These are phyloP conservation scores for Colaptes auratus DNA, from an alignment of 2,113 vertebrate species.

Conservation along the genomic window DNA sequence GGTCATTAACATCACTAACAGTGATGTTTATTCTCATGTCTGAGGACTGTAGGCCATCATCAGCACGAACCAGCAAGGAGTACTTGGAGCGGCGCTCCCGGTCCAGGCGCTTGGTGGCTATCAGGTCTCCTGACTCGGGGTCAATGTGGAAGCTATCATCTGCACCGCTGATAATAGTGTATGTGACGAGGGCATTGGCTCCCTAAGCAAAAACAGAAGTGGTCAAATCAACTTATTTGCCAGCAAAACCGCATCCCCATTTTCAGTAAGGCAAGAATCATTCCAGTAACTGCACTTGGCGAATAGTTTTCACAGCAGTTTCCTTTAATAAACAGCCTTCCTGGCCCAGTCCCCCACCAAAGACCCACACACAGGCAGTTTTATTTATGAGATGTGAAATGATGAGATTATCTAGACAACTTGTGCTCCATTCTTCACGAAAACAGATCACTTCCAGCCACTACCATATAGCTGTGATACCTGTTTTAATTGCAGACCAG, in stretches of 20 bases:
- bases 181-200: conserved; percentile 94
- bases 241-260: conserved; percentile 25
- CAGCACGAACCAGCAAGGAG: conserved; percentile 91
- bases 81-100: conserved; percentile 93
- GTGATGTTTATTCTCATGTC: conserved; percentile 96
- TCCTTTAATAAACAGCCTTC: conserved; percentile 7
- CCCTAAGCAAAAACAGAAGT: conserved; percentile 79
- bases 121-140: conserved; percentile 93
- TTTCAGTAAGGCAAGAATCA: not conserved
- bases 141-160: conserved; percentile 96
- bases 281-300: conserved; percentile 1
- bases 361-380: not conserved
- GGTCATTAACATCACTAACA: conserved; percentile 93
- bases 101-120: conserved; percentile 90
- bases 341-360: not conserved
- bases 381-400: not conserved
- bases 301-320: not conserved
- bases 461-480: not conserved
- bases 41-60: conserved; percentile 93
- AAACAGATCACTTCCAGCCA: not conserved
- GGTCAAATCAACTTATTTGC: not conserved
- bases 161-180: conserved; percentile 94
- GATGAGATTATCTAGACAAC: not conserved
- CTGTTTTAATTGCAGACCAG: not conserved
- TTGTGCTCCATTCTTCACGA: not conserved